Base-by-base conservation (phyloP, 2,113 vertebrate genomes). In the Macrotus californicus region DNA sequence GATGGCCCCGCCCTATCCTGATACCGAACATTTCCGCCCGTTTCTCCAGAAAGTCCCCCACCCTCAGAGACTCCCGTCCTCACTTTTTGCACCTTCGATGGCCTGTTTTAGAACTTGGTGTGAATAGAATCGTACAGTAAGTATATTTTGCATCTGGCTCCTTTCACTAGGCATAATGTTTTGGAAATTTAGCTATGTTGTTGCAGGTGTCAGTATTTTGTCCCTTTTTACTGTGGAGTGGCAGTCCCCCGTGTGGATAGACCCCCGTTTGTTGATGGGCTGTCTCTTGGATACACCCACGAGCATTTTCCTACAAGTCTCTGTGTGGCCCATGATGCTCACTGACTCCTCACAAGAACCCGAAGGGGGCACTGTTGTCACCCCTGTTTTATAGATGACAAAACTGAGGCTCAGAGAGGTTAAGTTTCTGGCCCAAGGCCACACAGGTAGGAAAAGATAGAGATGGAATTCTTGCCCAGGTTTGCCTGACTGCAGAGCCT, bases 31-130 rank as follows among this genome's bases (percentile, higher is more conserved):
- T 76, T 80, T 94, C 21, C 61, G 50, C 52, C 21, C 69, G 36
- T 54, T 12, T 50, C 2, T 29, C 59, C 31, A 86, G 54, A 87
- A 73, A 77, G 67, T 52, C 22, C 43, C 22, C 5, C 36, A 56
- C 64, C 34, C 26, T 6, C 31, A 36, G 48, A 90, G 64, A 79
- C 83, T 75, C 26, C 22, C 18, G 41, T 69, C 87, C 26, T 80
- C 66, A 41, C 41, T 66, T 61, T 88, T 70, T 90, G 81, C 3
- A 19, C 31, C 26, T 83, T 46, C 69, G 70, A 31, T 84, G 36
- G 73, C 61, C 75, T 93, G n/a, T 82, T 94, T 90, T 84, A 87
- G 75, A 84, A 36, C 61, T 70, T 91, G 5, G 46, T 81, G 61
- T 70, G 72, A 70, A 85, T 56, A 59, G 67, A 89, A 52, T 66